These are phyloP conservation scores for Rhynchopsitta pachyrhyncha DNA, from an alignment of 2,113 vertebrate species.

Conservation along the genomic window DNA sequence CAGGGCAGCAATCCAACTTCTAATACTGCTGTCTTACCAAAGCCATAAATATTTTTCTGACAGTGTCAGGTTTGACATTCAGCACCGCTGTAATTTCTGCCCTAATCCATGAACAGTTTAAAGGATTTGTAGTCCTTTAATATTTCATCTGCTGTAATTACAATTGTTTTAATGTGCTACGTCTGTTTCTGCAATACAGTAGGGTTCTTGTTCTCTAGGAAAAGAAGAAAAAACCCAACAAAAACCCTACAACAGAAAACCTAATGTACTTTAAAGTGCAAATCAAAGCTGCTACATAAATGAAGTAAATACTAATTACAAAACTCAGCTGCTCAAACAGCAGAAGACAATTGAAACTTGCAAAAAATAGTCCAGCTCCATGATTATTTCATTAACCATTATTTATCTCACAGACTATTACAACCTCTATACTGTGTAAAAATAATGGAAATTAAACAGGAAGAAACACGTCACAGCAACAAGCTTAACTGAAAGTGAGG, in stretches of 20 bases:
- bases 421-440: constrained; percentile 40
- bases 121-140: not conserved
- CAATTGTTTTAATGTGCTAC: not conserved
- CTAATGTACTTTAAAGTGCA: not conserved
- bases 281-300: constrained; percentile 49
- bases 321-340: constrained; percentile 45
- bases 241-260: not conserved
- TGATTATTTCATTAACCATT: constrained; percentile 62
- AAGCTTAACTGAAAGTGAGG: constrained; percentile 78
- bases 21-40: not conserved
- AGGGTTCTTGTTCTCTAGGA: not conserved
- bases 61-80: not conserved
- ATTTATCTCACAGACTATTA: constrained; percentile 50
- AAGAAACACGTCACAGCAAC: constrained; percentile 71
- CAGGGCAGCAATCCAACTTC: constrained; percentile 32
- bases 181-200: constrained; percentile 2
- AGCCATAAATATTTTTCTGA: constrained; percentile 34
- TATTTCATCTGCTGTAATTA: constrained; percentile 2
- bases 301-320: constrained; percentile 62
- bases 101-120: constrained; percentile 25
- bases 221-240: not conserved
- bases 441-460: constrained; percentile 66
- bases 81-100: not conserved
- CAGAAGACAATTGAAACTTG: constrained; percentile 58
- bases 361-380: constrained; percentile 40